These are phyloP conservation scores for Lasioglossum pauxillum DNA, from an alignment of 2,888 invertebrate genomes.

Conservation along the genomic window DNA sequence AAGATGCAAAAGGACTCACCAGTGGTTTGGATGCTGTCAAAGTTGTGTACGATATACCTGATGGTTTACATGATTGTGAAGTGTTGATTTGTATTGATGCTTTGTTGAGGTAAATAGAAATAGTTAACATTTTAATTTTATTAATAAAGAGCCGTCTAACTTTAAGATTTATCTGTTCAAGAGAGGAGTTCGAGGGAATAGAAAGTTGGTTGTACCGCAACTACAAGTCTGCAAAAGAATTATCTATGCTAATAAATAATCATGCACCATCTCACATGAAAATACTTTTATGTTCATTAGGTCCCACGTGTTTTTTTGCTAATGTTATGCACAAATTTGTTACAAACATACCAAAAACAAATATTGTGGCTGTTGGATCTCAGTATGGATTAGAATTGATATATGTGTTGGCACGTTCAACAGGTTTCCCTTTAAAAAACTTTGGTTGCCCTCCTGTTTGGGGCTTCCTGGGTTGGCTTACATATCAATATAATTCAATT, in stretches of 20 bases:
- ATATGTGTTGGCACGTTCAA: slow-evolving; percentile 70
- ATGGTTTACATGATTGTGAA: slow-evolving; percentile 85
- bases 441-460: slow-evolving; percentile 88
- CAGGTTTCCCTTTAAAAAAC: slow-evolving; percentile 84
- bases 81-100: slow-evolving; percentile 86
- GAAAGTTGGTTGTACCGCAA: slow-evolving; percentile 78
- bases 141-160: slow-evolving; percentile 9
- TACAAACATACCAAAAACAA: slow-evolving; percentile 83
- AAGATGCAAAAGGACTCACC: slow-evolving; percentile 57
- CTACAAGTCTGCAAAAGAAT: slow-evolving; percentile 80
- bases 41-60: slow-evolving; percentile 84
- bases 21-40: slow-evolving; percentile 77
- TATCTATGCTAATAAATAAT: slow-evolving; percentile 86
- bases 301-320: slow-evolving; percentile 87
- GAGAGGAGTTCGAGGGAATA: slow-evolving; percentile 72
- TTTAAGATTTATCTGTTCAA: slow-evolving; percentile 55
- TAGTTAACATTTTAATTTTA: slow-evolving; percentile 7
- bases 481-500: background rate
- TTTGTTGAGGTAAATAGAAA: slow-evolving; percentile 71
- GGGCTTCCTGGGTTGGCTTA: slow-evolving; percentile 85
- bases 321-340: slow-evolving; percentile 84
- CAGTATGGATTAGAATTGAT: slow-evolving; percentile 86
- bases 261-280: slow-evolving; percentile 84
- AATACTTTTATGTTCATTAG: slow-evolving; percentile 86
- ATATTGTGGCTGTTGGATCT: slow-evolving; percentile 87